Evolutionary conservation across 2,113 vertebrate species (phyloP), one percentile per base, ranked within the genome.

Genomic region (Catharus minimus): DNA sequence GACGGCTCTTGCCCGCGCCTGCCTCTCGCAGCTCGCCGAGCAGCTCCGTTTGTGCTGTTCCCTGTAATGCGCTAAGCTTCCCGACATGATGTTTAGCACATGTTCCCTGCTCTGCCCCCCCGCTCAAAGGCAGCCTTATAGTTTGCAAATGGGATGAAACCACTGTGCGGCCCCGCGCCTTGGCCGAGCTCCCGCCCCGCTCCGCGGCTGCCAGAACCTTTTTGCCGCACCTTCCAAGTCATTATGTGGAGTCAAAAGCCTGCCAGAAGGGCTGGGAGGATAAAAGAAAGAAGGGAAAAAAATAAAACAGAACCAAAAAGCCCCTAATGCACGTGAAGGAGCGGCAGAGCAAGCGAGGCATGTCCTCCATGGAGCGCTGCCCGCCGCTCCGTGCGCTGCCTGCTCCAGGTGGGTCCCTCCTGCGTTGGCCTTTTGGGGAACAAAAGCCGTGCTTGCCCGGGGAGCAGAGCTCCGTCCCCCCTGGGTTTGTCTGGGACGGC

Each of bases 121-220:
- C 36, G 85, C 91, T 96, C 86, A 94, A 97, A 96, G 92, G 68
- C 90, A 80, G 92, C 92, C 91, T 97, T 95, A 86, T 94, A 93
- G 88, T 94, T 93, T 96, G 82, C 95, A 96, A 96, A 96, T 96
- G 94, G 95, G 91, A 79, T 94, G 95, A 93, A 96, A 95, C 92
- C 94, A 68, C 73, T 4, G 86, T n/a, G 68, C 41, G 76, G 90
- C 81, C 84, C 65, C 26, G 62, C 74, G 44, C 49, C 91, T 84
- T 91, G 93, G 92, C 95, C 84, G 23, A 0, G 46, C 79, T 81
- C 86, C 84, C 84, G 28, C 78, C 30, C 10, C n/a, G 13, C 76
- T 65, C 89, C 17, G 39, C 7, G 8, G 49, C 60, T 94, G 61
- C 89, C 94, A 96, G 91, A 94, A 57, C 90, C 75, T 94, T 56